These are phyloP conservation scores for Mycalesis mineus DNA, from an alignment of 2,888 invertebrate species.

Conservation along the genomic window DNA sequence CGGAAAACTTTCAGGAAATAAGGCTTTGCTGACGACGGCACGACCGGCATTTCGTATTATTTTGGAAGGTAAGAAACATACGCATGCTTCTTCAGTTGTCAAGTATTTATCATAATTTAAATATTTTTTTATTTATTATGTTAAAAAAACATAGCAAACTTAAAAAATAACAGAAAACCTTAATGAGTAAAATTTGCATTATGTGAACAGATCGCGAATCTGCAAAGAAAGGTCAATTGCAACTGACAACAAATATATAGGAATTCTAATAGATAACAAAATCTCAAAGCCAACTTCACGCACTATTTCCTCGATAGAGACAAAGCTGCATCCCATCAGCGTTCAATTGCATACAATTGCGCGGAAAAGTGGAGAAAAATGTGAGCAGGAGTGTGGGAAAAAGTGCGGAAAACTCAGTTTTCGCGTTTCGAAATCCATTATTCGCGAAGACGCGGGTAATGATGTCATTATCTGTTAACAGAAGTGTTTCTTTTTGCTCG, in stretches of 20 bases:
- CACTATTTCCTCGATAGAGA: slow-evolving; percentile 7
- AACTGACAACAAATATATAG: background rate
- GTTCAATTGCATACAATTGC: slow-evolving; percentile 24
- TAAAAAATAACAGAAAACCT: too few relatives aligned
- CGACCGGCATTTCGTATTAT: too few relatives aligned
- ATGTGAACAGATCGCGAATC: background rate
- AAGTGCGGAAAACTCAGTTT: slow-evolving; percentile 16
- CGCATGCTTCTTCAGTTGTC: too few relatives aligned
- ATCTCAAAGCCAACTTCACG: slow-evolving; percentile 4
- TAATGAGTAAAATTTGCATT: too few relatives aligned
- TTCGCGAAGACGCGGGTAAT: slow-evolving; percentile 13
- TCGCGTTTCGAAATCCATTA: slow-evolving; percentile 18
- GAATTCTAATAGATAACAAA: background rate
- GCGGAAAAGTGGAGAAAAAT: slow-evolving; percentile 16
- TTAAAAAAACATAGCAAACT: too few relatives aligned
- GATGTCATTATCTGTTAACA: slow-evolving; percentile 16
- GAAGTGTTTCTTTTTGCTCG: slow-evolving; percentile 5
- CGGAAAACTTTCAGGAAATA: too few relatives aligned
- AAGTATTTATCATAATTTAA: too few relatives aligned
- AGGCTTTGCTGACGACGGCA: too few relatives aligned
- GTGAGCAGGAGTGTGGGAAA: background rate
- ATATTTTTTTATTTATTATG: too few relatives aligned
- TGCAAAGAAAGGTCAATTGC: background rate
- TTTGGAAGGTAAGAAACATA: too few relatives aligned
- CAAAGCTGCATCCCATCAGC: slow-evolving; percentile 13